Conservation (phyloP, 2,797 vertebrate species). For the Etheostoma perlongum region DNA sequence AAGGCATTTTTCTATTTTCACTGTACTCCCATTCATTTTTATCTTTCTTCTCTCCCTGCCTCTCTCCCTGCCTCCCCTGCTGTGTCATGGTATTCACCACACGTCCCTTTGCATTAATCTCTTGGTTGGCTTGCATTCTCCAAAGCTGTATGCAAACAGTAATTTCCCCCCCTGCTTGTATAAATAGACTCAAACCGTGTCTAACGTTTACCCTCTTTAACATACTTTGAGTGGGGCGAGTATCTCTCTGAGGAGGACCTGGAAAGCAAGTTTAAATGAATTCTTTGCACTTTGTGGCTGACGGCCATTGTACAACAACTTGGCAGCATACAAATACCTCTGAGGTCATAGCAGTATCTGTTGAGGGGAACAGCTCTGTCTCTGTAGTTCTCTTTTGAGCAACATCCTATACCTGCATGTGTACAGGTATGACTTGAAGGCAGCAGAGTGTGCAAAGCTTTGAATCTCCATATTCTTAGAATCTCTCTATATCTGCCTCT, state of each 20-base stretch:
- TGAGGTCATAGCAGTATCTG: constrained; percentile 12
- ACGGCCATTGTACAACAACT: not conserved
- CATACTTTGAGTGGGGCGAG: constrained; percentile 24
- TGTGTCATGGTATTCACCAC: constrained; percentile 13
- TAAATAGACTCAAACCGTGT: constrained; percentile 33
- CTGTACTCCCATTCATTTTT: constrained; percentile 13
- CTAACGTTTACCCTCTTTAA: constrained; percentile 26
- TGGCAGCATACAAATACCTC: constrained; percentile 13
- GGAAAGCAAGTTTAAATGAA: constrained; percentile 38
- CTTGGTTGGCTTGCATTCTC: constrained; percentile 32
- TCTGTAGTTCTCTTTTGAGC: constrained; percentile 20
- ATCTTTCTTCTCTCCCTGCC: not conserved
- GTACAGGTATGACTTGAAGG: constrained; percentile 36
- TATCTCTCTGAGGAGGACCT: constrained; percentile 24
- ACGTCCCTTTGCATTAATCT: constrained; percentile 28
- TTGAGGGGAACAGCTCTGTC: constrained; percentile 25
- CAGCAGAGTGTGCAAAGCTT: constrained; percentile 7
- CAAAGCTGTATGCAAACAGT: constrained; percentile 20
- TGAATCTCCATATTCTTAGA: constrained; percentile 17
- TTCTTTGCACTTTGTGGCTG: constrained; percentile 15
- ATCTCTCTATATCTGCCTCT: constrained; percentile 23
- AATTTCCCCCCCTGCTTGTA: not conserved
- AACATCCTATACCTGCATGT: constrained; percentile 24
- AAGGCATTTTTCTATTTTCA: constrained; percentile 13
- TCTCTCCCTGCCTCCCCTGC: not conserved